These are phyloP conservation scores for Coracopsis vasa DNA, from an alignment of 2,113 vertebrate species.

Conservation along the genomic window DNA sequence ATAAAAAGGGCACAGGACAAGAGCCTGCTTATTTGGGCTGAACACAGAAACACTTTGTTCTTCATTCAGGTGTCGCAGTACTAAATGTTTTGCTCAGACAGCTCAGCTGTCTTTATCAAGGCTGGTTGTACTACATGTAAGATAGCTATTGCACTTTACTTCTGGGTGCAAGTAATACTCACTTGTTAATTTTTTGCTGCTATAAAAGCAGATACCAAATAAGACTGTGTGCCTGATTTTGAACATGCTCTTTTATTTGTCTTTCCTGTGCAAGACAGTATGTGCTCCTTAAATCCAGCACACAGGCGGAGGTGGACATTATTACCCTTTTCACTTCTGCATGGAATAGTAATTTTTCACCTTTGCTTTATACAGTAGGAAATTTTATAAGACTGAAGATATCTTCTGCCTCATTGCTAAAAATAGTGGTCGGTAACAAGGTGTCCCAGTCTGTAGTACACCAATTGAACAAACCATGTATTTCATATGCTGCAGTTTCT, in stretches of 20 bases:
- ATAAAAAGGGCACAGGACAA: background rate
- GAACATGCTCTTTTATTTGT: background rate
- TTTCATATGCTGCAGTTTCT: background rate
- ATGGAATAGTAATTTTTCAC: background rate
- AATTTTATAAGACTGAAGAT: background rate
- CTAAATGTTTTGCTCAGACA: background rate
- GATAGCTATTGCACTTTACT: background rate
- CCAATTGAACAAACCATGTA: fast-evolving
- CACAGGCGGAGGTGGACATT: background rate
- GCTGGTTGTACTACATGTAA: background rate
- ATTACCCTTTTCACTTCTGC: background rate
- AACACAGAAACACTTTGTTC: fast-evolving
- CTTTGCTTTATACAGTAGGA: background rate
- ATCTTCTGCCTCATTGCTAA: background rate
- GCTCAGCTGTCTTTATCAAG: background rate
- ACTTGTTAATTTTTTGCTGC: background rate
- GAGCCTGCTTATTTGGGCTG: background rate
- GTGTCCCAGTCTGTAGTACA: background rate
- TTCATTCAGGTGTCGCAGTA: background rate
- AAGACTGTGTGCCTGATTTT: background rate
- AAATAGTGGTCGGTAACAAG: background rate
- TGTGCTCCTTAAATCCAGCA: background rate
- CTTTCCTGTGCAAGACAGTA: background rate
- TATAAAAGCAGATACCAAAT: background rate
- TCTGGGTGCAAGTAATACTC: background rate